Evolutionary conservation across 2,113 vertebrate species (phyloP), one percentile per base, ranked within the genome.

Genomic region (Platysternon megacephalum): DNA sequence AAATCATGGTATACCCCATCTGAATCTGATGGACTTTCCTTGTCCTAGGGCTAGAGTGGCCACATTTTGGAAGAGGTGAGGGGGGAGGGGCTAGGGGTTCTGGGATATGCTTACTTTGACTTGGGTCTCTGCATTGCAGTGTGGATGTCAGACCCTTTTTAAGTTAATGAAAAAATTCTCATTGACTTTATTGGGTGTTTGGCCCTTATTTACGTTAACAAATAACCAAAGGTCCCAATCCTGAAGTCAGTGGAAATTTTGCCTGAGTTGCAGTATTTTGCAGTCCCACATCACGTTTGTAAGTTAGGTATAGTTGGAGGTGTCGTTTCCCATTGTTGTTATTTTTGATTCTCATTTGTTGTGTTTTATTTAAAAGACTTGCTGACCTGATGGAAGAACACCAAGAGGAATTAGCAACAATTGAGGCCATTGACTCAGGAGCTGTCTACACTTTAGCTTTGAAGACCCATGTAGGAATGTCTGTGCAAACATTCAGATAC

Each of bases 401-500:
- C 93, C 98, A 99, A 94, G 98, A 99, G 87, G 99, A 99, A 65
- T 91, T 99, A 89, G 99, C 99, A 12, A 99, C 98, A 84, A 99
- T 99, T 76, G 99, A 99, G 82, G 96, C 98, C 55, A 94, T 99
- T 0, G 98, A 99, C 88, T 99, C 99, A 1, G 99, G 99, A 49
- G 99, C 99, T 48, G 98, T 99, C 89, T 99, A 99, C 81, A 99
- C 99, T n/a, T 91, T 99, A 91, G 99, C 99, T 74, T 97, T 99
- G 95, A 99, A 99, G 97, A 99, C 99, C 22, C 99, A 99, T 14
- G 88, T 99, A 12, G 99, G 99, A 93, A 99, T 99, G 99, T 99
- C 99, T 76, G 98, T 99, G 86, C 98, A 99, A 91, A 99, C 98
- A 19, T 99, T 99, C 97, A 97, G 98, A 96, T 99, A 99, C 94